Conservation (phyloP, 1,140 invertebrate species). For the Cyphomyrmex costatus region DNA sequence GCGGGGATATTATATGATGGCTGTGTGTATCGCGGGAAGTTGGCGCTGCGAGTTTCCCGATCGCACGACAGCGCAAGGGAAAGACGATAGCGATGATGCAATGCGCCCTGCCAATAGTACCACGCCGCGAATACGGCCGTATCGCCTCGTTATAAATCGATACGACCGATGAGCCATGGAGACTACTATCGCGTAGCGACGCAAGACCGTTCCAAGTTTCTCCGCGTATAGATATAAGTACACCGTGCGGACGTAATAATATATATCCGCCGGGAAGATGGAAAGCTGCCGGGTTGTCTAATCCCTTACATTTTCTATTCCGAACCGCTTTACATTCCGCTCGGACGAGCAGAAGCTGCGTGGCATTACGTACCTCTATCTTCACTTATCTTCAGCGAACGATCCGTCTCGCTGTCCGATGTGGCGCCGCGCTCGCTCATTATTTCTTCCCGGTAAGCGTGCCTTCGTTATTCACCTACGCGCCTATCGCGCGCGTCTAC, state of each 20-base stretch:
- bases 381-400: constrained; percentile 42
- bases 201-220: constrained; percentile 17
- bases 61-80: constrained; percentile 42
- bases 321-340: constrained; percentile 18
- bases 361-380: constrained; percentile 28
- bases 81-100: constrained; percentile 55
- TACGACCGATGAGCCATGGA: constrained; percentile 27
- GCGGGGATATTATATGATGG: constrained; percentile 32
- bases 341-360: constrained; percentile 18
- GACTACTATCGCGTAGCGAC: constrained; percentile 2
- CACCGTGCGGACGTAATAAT: constrained; percentile 30
- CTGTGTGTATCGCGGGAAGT: constrained; percentile 62
- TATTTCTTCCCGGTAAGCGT: constrained; percentile 64
- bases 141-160: constrained; percentile 55
- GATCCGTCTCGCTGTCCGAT: constrained; percentile 21
- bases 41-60: constrained; percentile 52
- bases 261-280: constrained; percentile 29
- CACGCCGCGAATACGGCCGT: constrained; percentile 14
- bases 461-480: constrained; percentile 55
- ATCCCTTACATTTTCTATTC: constrained; percentile 29
- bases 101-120: constrained; percentile 33
- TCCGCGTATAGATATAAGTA: constrained; percentile 7
- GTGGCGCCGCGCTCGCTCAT: constrained; percentile 56
- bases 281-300: constrained; percentile 11
- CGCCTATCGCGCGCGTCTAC: too few relatives aligned